Percentiles rank a stretch among this genome's conserved stretches.
Evolutionary conservation across 2,113 vertebrate species (phyloP).

Genomic region (Ramphastos sulfuratus): DNA sequence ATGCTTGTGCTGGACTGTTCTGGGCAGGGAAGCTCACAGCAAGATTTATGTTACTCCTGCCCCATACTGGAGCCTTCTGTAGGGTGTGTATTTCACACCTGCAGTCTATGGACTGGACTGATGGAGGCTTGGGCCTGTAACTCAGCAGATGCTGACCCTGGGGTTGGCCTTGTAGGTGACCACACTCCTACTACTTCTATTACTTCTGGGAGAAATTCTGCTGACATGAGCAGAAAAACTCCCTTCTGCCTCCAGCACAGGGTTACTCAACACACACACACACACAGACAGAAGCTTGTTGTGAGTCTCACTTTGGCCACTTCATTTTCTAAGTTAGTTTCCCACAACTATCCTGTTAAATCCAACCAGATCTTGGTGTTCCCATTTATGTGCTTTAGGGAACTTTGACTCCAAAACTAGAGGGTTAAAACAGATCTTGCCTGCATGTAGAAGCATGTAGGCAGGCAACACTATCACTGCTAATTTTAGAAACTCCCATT

Average conservation of each 20-base stretch:
- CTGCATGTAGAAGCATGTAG: neutral
- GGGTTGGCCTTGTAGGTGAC: neutral
- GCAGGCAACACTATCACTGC: neutral
- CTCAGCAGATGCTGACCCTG: neutral
- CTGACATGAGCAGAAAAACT: neutral
- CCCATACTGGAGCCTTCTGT: neutral
- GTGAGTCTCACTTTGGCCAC: neutral
- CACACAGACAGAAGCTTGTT: neutral
- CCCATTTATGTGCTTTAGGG: constrained; percentile 32
- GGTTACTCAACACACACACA: neutral
- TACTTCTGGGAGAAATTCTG: constrained; percentile 18
- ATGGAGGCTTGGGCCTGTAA: neutral
- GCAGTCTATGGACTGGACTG: neutral
- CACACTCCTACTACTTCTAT: neutral
- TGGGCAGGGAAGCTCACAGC: neutral
- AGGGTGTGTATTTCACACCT: neutral
- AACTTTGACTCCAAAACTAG: neutral
- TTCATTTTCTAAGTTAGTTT: constrained; percentile 28
- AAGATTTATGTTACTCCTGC: neutral
- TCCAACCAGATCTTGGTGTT: constrained; percentile 25
- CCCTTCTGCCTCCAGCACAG: neutral
- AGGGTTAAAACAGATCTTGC: neutral
- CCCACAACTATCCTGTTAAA: constrained; percentile 23
- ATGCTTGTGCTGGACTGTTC: neutral
- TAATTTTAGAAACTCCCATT: constrained; percentile 25